Percentiles rank a stretch among this genome's conserved stretches.
These are phyloP conservation scores for Pantherophis vulpinus DNA, from an alignment of 2,797 vertebrate genomes.

Conservation along the genomic window DNA sequence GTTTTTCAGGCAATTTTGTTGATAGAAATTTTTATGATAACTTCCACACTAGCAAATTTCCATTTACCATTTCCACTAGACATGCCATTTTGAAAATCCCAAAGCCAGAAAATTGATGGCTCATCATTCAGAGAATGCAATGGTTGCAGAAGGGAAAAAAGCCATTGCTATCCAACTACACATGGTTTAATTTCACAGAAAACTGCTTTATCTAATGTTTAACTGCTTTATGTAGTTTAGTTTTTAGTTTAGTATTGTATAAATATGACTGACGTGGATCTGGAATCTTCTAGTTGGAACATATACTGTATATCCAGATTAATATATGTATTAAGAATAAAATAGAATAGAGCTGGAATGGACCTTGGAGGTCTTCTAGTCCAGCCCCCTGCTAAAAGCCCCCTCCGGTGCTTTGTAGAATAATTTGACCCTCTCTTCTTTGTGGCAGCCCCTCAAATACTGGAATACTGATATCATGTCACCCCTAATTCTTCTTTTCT, in stretches of 20 bases:
- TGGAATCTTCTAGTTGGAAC: not conserved
- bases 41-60: not conserved
- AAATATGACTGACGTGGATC: not conserved
- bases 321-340: not conserved
- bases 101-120: not conserved
- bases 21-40: not conserved
- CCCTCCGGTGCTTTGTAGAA: no score
- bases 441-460: no score
- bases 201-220: not conserved
- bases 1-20: not conserved
- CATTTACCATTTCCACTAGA: not conserved
- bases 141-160: not conserved
- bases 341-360: no score
- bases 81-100: not conserved
- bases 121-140: not conserved
- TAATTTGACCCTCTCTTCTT: no score
- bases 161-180: not conserved
- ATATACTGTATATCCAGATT: not conserved
- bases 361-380: no score
- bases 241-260: not conserved
- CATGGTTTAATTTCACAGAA: not conserved
- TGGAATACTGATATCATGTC: no score
- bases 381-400: no score
- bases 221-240: not conserved
- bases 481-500: no score